Evolutionary conservation across 1,140 invertebrate species (phyloP).

Genomic region (Helicorthomorpha holstii): DNA sequence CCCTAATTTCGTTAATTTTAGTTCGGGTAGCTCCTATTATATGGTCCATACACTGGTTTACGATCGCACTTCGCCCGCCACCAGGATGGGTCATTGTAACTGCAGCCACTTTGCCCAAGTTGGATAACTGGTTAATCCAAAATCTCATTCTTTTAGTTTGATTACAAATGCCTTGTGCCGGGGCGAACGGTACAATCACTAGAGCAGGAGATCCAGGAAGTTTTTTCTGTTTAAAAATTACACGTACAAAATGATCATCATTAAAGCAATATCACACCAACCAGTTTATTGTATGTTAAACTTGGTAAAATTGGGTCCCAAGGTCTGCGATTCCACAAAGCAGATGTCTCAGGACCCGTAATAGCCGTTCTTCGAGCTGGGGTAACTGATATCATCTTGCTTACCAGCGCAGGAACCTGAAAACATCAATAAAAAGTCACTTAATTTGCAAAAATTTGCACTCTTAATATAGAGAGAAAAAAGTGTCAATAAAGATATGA

Average conservation of each 20-base stretch:
- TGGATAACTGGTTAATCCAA: conserved; percentile 48
- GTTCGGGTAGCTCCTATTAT: conserved; percentile 45
- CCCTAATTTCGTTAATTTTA: conserved; percentile 49
- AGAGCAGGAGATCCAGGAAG: conserved; percentile 52
- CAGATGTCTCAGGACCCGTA: conserved; percentile 36
- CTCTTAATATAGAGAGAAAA: background rate
- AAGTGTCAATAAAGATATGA: too few relatives aligned
- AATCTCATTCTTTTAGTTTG: conserved; percentile 41
- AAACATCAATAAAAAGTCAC: conserved; percentile 4
- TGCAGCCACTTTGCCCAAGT: conserved; percentile 48
- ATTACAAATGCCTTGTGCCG: conserved; percentile 24
- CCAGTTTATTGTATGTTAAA: conserved; percentile 37
- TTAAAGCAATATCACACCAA: conserved; percentile 20
- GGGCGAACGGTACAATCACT: conserved; percentile 44
- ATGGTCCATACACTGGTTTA: conserved; percentile 41
- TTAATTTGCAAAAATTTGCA: background rate
- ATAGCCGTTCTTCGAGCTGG: conserved; percentile 16
- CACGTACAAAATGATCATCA: background rate
- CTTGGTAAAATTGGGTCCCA: conserved; percentile 51
- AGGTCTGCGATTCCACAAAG: conserved; percentile 46
- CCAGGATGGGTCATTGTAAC: conserved; percentile 28
- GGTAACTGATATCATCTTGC: conserved; percentile 43
- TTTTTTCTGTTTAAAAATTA: conserved; percentile 36
- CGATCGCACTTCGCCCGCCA: conserved; percentile 17
- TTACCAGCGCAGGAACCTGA: conserved; percentile 48